A percentile compares a stretch with the other conserved stretches of the same genome.
These are phyloP conservation scores for Ceriagrion tenellum DNA, from an alignment of 2,888 invertebrate species.

Conservation along the genomic window DNA sequence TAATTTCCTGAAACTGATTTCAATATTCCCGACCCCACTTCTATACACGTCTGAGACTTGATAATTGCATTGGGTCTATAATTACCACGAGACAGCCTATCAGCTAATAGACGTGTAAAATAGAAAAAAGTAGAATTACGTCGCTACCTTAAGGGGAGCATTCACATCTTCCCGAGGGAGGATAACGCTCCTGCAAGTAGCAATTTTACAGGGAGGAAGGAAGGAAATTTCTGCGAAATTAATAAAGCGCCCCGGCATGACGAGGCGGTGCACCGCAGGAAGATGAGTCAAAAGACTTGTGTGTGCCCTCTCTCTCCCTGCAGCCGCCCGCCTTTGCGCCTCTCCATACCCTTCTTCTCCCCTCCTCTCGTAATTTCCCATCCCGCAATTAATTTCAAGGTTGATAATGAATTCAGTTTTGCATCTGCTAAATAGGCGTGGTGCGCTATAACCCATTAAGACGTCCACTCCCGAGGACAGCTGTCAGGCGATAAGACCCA, in stretches of 20 bases:
- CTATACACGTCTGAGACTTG: neutral
- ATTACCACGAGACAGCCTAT: neutral
- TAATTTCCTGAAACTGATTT: neutral
- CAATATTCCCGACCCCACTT: neutral
- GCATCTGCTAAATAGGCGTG: conserved; percentile 54
- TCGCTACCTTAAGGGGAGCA: neutral
- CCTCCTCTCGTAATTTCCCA: conserved; percentile 2
- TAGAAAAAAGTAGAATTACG: neutral
- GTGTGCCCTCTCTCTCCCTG: too few species aligned
- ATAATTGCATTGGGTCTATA: neutral
- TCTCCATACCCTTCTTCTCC: too few species aligned
- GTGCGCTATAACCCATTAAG: conserved; percentile 61
- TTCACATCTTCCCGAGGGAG: neutral
- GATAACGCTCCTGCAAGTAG: neutral
- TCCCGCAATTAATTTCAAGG: conserved; percentile 54
- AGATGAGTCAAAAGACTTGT: neutral
- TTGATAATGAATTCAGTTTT: conserved; percentile 58
- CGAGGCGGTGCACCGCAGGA: neutral
- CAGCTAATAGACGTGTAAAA: neutral
- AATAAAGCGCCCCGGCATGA: neutral
- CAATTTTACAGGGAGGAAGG: neutral
- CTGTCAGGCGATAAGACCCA: conserved; percentile 50
- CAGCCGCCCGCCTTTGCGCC: neutral
- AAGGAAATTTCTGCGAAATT: neutral
- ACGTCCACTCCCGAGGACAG: conserved; percentile 44